phyloP scores from a whole-genome alignment of 30 jellyfish, hydroid and myxozoan species.

The Turritopsis dohrnii region DNA sequence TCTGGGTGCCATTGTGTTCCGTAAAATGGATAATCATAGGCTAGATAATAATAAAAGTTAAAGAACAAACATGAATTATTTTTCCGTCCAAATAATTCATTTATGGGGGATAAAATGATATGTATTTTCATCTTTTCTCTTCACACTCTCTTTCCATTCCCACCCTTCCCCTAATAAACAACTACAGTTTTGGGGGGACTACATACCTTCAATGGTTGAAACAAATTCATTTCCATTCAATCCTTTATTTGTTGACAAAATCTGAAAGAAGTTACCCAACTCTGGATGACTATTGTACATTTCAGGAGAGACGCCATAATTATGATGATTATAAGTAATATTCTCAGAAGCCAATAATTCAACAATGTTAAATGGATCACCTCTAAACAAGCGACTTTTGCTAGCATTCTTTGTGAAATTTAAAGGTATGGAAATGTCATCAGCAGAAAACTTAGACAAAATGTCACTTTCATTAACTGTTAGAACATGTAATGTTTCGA shows the following conservation, averaged over 20 bases:
- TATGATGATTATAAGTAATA: conserved; percentile 70
- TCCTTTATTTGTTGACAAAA: conserved; percentile 61
- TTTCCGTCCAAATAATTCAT: background rate
- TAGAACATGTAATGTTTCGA: conserved; percentile 69
- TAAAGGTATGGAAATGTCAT: conserved; percentile 51
- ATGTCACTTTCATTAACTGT: conserved; percentile 48
- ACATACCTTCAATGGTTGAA: conserved; percentile 88
- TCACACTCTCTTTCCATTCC: too few relatives aligned
- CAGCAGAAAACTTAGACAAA: conserved; percentile 46
- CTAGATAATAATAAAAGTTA: conserved; percentile 21
- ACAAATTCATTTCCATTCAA: conserved; percentile 52
- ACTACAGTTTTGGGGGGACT: background rate
- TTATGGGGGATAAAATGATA: background rate
- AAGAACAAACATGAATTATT: background rate
- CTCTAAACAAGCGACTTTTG: conserved; percentile 57
- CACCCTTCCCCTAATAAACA: too few relatives aligned
- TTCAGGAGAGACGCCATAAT: conserved; percentile 73
- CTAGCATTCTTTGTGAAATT: conserved; percentile 49
- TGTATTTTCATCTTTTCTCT: too few relatives aligned
- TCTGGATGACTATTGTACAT: conserved; percentile 24
- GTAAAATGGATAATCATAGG: conserved; percentile 54
- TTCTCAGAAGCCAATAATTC: conserved; percentile 35
- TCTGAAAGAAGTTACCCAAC: conserved; percentile 35
- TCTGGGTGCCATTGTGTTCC: conserved; percentile 99
- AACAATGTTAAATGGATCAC: conserved; percentile 33